phyloP scores from a whole-genome alignment of 2,113 vertebrate genomes.

The Serinus canaria region DNA sequence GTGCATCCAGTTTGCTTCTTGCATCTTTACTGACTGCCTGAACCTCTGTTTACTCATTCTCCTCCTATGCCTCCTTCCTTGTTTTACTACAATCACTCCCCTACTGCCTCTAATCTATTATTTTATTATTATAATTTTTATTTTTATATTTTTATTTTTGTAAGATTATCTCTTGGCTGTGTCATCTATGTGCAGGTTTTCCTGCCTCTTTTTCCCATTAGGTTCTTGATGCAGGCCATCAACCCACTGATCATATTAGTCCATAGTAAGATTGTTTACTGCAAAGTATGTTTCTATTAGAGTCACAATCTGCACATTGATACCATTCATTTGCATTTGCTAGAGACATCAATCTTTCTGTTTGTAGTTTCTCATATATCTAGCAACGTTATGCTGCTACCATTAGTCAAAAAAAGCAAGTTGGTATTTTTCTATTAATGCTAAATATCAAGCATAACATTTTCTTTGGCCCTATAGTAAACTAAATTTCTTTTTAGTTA shows the following conservation, averaged over 20 bases:
- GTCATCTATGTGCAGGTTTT: neutral
- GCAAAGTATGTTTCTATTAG: neutral
- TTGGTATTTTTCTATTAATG: neutral
- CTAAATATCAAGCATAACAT: neutral
- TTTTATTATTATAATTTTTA: neutral
- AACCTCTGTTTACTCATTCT: neutral
- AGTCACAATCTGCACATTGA: neutral
- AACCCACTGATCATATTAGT: neutral
- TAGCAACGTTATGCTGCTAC: neutral
- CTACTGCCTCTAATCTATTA: neutral
- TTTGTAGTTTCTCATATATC: neutral
- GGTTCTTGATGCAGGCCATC: neutral
- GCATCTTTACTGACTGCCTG: neutral
- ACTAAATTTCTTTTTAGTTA: neutral
- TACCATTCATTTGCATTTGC: neutral
- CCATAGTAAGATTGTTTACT: neutral
- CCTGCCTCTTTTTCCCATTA: neutral
- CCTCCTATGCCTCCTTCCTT: neutral
- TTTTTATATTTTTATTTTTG: neutral
- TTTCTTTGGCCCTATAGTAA: neutral
- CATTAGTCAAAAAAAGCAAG: neutral
- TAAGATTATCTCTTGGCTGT: neutral
- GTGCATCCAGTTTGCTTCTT: neutral
- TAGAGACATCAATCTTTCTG: neutral
- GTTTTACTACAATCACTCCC: neutral